phyloP scores from a whole-genome alignment of 2,888 invertebrate species.

The Xestobium rufovillosum region DNA sequence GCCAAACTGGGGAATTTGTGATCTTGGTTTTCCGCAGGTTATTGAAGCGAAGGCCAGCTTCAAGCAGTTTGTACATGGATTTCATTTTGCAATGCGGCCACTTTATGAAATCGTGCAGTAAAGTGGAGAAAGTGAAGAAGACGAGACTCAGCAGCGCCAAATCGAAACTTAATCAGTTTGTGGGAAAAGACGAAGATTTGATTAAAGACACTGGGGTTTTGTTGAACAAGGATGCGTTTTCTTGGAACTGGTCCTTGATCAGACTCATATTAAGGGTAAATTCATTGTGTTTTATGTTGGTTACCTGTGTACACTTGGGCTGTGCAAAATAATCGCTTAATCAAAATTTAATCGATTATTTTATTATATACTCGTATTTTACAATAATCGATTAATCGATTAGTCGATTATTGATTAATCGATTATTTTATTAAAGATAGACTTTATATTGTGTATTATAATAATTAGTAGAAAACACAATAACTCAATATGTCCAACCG shows the following conservation, averaged over 20 bases:
- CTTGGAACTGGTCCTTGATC: constrained; percentile 93
- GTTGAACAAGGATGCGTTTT: constrained; percentile 67
- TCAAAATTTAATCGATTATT: too few relatives aligned
- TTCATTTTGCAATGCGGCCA: constrained; percentile 55
- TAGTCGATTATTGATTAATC: too few relatives aligned
- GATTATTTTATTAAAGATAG: too few relatives aligned
- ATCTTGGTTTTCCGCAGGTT: too few relatives aligned
- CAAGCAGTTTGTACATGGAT: constrained; percentile 76
- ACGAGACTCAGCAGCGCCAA: constrained; percentile 30
- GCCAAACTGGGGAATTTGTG: too few relatives aligned
- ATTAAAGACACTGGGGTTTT: constrained; percentile 79
- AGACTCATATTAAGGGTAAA: constrained; percentile 69
- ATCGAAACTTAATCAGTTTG: constrained; percentile 37
- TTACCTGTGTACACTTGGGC: too few relatives aligned
- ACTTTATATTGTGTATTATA: too few relatives aligned
- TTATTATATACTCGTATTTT: too few relatives aligned
- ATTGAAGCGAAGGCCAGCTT: constrained; percentile 72
- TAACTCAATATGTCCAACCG: too few relatives aligned
- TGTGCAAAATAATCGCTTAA: too few relatives aligned
- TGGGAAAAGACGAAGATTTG: constrained; percentile 47
- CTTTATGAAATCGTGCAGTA: constrained; percentile 33
- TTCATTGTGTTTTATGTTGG: constrained; percentile 9
- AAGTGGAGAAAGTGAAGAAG: constrained; percentile 28
- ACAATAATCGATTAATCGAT: too few relatives aligned
- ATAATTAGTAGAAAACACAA: too few relatives aligned